Evolutionary conservation across 2,113 vertebrate species (phyloP).

Genomic region (Tragulus kanchil): DNA sequence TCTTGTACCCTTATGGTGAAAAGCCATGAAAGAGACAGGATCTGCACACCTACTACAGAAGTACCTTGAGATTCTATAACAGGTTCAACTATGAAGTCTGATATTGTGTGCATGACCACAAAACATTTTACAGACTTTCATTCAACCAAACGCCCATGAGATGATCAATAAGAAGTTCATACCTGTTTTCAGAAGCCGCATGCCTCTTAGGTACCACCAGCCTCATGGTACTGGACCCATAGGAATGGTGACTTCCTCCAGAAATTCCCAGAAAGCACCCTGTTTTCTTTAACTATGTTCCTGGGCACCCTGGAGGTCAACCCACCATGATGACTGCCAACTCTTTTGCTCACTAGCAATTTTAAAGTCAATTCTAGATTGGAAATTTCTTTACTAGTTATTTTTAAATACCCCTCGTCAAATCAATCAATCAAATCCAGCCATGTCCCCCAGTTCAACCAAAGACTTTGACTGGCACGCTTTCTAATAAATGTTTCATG

Average conservation of each 20-base stretch:
- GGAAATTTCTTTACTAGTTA: not conserved
- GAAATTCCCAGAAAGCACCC: slow-evolving; percentile 7
- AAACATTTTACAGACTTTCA: slow-evolving; percentile 1
- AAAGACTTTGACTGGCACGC: slow-evolving; percentile 3
- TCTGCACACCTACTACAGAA: not conserved
- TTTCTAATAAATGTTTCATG: not conserved
- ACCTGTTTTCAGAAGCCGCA: slow-evolving; percentile 77
- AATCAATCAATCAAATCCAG: slow-evolving; percentile 13
- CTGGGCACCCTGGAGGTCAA: slow-evolving; percentile 48
- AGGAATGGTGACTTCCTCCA: slow-evolving; percentile 17
- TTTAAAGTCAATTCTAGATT: not conserved
- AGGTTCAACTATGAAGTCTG: not conserved
- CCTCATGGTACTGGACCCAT: not conserved
- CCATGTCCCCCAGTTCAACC: not conserved
- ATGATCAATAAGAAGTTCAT: slow-evolving; percentile 65
- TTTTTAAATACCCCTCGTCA: not conserved
- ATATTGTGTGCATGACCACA: not conserved
- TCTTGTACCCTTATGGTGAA: not conserved
- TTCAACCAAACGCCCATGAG: slow-evolving; percentile 16
- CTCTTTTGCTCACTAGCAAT: slow-evolving; percentile 10
- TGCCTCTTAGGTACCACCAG: not conserved
- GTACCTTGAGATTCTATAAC: not conserved
- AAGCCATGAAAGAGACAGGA: not conserved
- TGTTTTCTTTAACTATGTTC: slow-evolving; percentile 75
- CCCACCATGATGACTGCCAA: slow-evolving; percentile 34